Evolutionary conservation across 2,888 invertebrate genomes (phyloP).

Genomic region (Drosophila fungiperda): DNA sequence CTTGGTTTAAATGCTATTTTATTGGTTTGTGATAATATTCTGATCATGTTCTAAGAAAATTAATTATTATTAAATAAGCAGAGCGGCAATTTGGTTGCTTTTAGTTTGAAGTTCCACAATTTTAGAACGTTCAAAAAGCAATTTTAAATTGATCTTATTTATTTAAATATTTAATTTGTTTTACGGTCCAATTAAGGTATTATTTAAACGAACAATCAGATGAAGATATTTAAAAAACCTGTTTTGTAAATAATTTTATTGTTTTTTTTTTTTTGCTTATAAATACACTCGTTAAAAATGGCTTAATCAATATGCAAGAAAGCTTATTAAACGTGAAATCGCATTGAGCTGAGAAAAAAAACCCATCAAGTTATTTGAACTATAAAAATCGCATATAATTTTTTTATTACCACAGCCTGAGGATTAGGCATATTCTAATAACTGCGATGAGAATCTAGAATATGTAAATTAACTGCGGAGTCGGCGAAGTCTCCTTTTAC

Average conservation of each 20-base stretch:
- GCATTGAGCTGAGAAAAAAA: neutral
- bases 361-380: neutral
- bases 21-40: neutral
- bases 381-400: neutral
- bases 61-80: neutral
- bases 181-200: neutral
- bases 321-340: neutral
- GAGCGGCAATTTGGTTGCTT: neutral
- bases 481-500: neutral
- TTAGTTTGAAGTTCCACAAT: neutral
- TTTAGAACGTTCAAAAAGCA: neutral
- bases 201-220: neutral
- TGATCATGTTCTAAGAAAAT: neutral
- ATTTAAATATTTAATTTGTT: neutral
- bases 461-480: neutral
- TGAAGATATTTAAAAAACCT: slow-evolving; percentile 9
- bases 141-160: neutral
- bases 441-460: neutral
- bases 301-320: neutral
- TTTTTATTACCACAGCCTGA: neutral
- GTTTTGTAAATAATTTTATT: neutral
- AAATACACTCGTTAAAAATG: neutral
- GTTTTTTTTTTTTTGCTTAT: neutral
- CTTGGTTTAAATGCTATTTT: neutral
- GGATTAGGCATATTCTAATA: neutral